A percentile compares a stretch with the other conserved stretches of the same genome.
phyloP scores from a whole-genome alignment of 2,888 invertebrate genomes.

The Ptilodon capucinus region DNA sequence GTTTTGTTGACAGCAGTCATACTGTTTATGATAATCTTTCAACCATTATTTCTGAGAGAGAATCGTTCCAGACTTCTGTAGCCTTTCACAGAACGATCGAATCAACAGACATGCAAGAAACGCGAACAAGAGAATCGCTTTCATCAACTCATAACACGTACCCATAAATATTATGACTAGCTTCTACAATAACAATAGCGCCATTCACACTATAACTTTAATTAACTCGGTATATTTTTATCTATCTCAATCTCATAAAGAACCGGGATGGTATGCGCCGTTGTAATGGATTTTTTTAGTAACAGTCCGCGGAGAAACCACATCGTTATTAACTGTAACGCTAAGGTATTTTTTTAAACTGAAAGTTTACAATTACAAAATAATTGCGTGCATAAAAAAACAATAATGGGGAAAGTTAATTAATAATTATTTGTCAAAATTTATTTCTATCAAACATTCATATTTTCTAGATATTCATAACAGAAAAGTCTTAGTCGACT shows the following conservation, averaged over 20 bases:
- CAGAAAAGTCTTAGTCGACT: too few species aligned
- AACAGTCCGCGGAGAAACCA: constrained; percentile 6
- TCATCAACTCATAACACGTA: constrained; percentile 2
- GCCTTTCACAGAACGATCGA: neutral
- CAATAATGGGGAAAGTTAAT: too few species aligned
- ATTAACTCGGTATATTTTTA: constrained; percentile 18
- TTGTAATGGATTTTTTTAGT: constrained; percentile 24
- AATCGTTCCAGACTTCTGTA: neutral
- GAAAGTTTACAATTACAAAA: too few species aligned
- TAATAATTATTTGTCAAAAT: too few species aligned
- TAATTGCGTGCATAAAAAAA: too few species aligned
- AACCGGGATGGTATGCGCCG: constrained; percentile 7
- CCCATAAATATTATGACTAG: constrained; percentile 11
- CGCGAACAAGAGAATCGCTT: neutral
- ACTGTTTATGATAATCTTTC: neutral
- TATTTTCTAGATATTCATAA: too few species aligned
- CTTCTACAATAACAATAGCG: constrained; percentile 6
- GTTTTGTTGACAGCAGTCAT: neutral
- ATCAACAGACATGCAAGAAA: neutral
- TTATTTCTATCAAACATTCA: too few species aligned
- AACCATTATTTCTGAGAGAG: neutral
- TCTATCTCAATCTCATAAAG: neutral
- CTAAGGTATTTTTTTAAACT: constrained; percentile 5
- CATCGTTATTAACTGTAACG: constrained; percentile 1
- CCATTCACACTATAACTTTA: constrained; percentile 12